phyloP scores from a whole-genome alignment of 2,888 invertebrate genomes.

The Yponomeuta cagnagella region DNA sequence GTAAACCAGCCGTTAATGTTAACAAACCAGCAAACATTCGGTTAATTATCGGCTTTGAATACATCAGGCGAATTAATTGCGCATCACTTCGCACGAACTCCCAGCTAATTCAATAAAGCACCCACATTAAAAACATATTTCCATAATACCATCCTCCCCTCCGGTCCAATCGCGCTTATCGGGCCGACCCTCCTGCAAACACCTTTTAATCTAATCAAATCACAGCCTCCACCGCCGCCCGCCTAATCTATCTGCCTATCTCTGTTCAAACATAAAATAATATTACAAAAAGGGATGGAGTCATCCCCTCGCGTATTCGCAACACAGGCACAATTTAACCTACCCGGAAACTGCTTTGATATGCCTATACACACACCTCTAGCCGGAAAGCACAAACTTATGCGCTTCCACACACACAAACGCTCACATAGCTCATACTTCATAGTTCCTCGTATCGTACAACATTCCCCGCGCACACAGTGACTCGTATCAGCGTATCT shows the following conservation, averaged over 20 bases:
- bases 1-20: conserved; percentile 24
- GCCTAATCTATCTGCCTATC: conserved; percentile 72
- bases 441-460: not conserved
- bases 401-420: conserved; percentile 32
- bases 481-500: conserved; percentile 69
- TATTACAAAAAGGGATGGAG: conserved; percentile 72
- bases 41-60: conserved; percentile 47
- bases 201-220: conserved; percentile 76
- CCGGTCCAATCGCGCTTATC: conserved; percentile 73
- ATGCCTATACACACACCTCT: conserved; percentile 49
- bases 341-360: conserved; percentile 61
- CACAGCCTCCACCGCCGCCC: conserved; percentile 68
- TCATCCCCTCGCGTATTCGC: conserved; percentile 73
- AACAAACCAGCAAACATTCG: conserved; percentile 41
- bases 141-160: conserved; percentile 49
- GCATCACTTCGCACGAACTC: conserved; percentile 55
- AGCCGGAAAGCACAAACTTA: conserved; percentile 60
- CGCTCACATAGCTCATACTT: conserved; percentile 30
- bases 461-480: conserved; percentile 46
- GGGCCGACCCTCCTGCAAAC: conserved; percentile 62
- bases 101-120: conserved; percentile 69
- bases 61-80: conserved; percentile 56
- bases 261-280: conserved; percentile 71
- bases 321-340: conserved; percentile 72
- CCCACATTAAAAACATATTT: conserved; percentile 75